These are phyloP conservation scores for Eueides isabella DNA, from an alignment of 1,140 invertebrate species.

Conservation along the genomic window DNA sequence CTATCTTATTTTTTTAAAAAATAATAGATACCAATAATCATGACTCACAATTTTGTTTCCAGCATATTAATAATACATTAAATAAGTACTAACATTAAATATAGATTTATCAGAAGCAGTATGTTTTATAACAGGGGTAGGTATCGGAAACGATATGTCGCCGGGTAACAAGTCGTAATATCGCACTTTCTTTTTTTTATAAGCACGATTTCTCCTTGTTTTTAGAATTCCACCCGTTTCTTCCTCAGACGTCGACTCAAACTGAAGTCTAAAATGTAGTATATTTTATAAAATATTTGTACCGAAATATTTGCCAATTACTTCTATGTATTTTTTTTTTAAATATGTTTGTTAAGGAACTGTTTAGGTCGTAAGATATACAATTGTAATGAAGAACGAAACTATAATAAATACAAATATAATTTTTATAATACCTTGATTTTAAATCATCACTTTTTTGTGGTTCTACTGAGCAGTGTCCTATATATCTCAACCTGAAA, in stretches of 20 bases:
- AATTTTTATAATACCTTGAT: slow-evolving; percentile 39
- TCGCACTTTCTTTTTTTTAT: slow-evolving; percentile 58
- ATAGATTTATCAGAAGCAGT: slow-evolving; percentile 62
- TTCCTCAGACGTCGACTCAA: slow-evolving; percentile 52
- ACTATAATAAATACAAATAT: too few species aligned
- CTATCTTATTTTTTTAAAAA: too few species aligned
- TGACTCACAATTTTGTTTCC: too few species aligned
- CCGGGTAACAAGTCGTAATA: slow-evolving; percentile 62
- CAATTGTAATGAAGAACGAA: too few species aligned
- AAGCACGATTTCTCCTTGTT: slow-evolving; percentile 37
- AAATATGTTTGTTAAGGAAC: too few species aligned
- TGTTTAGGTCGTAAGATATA: too few species aligned
- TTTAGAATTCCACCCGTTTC: slow-evolving; percentile 45
- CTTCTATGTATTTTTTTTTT: too few species aligned
- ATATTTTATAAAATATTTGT: background rate
- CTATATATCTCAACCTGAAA: slow-evolving; percentile 68
- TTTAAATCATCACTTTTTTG: slow-evolving; percentile 21
- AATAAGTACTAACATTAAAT: slow-evolving; percentile 56
- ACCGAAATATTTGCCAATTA: background rate
- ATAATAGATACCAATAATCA: too few species aligned
- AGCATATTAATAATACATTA: too few species aligned
- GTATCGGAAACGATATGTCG: slow-evolving; percentile 59
- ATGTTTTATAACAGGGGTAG: slow-evolving; percentile 60
- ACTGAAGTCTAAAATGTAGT: slow-evolving; percentile 26
- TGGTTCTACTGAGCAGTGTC: slow-evolving; percentile 59